Percentiles rank a stretch among this genome's conserved stretches.
These are phyloP conservation scores for Dynastes maya DNA, from an alignment of 2,888 invertebrate genomes.

Conservation along the genomic window DNA sequence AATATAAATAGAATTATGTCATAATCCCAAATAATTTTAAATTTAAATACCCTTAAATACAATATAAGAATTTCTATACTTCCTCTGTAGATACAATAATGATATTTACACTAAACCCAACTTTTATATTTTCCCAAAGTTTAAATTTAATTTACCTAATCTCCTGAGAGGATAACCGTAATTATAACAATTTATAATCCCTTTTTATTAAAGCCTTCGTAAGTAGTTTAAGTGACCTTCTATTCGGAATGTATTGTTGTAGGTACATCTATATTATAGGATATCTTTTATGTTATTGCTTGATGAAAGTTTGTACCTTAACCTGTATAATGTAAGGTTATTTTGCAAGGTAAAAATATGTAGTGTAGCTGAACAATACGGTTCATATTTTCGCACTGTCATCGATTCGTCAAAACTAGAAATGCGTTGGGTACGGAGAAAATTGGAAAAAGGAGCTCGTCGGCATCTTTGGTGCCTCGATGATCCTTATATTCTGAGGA, in stretches of 20 bases:
- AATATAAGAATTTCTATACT: too few relatives aligned
- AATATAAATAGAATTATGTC: too few relatives aligned
- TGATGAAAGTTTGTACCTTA: too few relatives aligned
- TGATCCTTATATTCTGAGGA: conserved; percentile 13
- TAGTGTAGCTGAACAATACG: conserved; percentile 11
- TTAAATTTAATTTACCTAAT: background rate
- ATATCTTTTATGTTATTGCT: background rate
- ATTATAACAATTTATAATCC: conserved; percentile 9
- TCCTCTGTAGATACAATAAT: background rate
- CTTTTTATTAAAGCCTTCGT: conserved; percentile 20
- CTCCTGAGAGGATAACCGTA: background rate
- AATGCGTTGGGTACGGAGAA: background rate
- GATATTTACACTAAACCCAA: background rate
- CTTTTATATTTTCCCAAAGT: background rate
- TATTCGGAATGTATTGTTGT: conserved; percentile 1
- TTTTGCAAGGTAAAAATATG: background rate
- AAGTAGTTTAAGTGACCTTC: conserved; percentile 30
- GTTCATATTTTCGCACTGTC: conserved; percentile 42
- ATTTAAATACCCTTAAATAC: too few relatives aligned
- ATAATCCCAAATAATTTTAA: too few relatives aligned
- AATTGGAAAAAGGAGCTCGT: background rate
- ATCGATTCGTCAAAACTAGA: conserved; percentile 34
- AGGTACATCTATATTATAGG: background rate
- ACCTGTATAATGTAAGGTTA: too few relatives aligned
- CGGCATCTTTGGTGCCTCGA: conserved; percentile 1